Conservation (phyloP, 2,113 vertebrate genomes). For the Lates calcarifer region DNA sequence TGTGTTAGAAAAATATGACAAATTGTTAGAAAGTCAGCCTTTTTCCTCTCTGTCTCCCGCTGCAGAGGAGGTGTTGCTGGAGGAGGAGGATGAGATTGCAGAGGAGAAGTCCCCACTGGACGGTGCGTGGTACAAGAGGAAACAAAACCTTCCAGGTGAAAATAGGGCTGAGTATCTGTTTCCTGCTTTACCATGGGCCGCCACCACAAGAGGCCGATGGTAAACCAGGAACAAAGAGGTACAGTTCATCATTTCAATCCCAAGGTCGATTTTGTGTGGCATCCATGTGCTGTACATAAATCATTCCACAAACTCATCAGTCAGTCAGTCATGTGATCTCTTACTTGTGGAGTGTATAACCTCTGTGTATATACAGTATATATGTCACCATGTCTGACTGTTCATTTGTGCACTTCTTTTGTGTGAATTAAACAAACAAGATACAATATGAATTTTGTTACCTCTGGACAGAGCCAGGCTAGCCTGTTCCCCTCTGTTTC, state of each 20-base stretch:
- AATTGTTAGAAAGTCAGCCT: constrained; percentile 26
- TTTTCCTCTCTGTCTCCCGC: constrained; percentile 33
- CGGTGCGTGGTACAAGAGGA: constrained; percentile 88
- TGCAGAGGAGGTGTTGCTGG: constrained; percentile 98
- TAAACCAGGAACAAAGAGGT: constrained; percentile 54
- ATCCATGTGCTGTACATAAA: constrained; percentile 9
- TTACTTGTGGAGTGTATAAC: no score
- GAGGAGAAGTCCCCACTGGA: constrained; percentile 97
- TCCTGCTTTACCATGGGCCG: constrained; percentile 38
- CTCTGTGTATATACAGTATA: no score
- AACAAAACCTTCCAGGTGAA: constrained; percentile 85
- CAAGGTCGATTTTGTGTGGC: not conserved
- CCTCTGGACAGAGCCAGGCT: no score
- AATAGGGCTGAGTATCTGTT: constrained; percentile 35
- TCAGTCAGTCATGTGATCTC: not conserved
- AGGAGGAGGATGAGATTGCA: constrained; percentile 96
- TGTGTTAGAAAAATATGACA: constrained; percentile 27
- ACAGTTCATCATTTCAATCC: constrained; percentile 10
- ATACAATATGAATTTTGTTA: no score
- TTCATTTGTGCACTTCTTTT: no score
- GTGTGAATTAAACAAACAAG: no score
- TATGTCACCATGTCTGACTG: no score
- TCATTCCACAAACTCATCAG: not conserved
- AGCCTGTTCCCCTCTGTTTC: no score
- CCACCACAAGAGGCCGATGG: constrained; percentile 17